Evolutionary conservation across 2,113 vertebrate species (phyloP), one percentile per base, ranked within the genome.

Genomic region (Sinocyclocheilus anophthalmus): DNA sequence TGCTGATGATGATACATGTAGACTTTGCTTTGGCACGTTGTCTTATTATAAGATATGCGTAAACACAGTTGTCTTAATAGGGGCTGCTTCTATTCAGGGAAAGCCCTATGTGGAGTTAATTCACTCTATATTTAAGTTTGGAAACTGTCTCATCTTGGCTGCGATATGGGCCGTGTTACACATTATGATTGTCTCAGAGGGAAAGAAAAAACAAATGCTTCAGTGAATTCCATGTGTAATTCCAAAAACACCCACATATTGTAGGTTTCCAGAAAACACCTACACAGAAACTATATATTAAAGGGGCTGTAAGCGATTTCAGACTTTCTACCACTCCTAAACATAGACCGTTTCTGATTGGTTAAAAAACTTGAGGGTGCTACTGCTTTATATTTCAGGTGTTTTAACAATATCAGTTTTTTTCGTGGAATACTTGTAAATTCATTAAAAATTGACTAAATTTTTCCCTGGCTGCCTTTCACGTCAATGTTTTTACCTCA

Each of bases 231-330:
- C 8, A 10, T 53, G 63, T 22, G 45, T 55, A n/a, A n/a, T 70
- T 70, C 80, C 45, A 69, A 30, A 50, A 16, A 69, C 61, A 81
- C 79, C 48, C 37, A 83, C 48, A 72, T 72, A 70, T 57, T 83
- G 26, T 37, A 73, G 30, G 13, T 53, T 83, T 69, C 63, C 45
- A 50, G 45, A 69, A 83, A 73, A 55, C 81, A 24, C 69, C 81
- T 59, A 59, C 65, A 55, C 45, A 57, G 53, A 13, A 57, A 42
- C 4, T 20, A 22, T 82, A 82, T 63, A 50, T 82, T 70, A 82
- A 82, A 37, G 30, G n/a, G 1, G 11, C 26, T 20, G 5, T 69
- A 55, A 37, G 6, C 1, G 2, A 50, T 37, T 37, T 33, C 42
- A 70, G 81, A 3, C 11, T 0, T n/a, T 65, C 2, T 20, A 22